Evolutionary conservation across 2,888 invertebrate species (phyloP).

Genomic region (Lasioglossum oenotherae): DNA sequence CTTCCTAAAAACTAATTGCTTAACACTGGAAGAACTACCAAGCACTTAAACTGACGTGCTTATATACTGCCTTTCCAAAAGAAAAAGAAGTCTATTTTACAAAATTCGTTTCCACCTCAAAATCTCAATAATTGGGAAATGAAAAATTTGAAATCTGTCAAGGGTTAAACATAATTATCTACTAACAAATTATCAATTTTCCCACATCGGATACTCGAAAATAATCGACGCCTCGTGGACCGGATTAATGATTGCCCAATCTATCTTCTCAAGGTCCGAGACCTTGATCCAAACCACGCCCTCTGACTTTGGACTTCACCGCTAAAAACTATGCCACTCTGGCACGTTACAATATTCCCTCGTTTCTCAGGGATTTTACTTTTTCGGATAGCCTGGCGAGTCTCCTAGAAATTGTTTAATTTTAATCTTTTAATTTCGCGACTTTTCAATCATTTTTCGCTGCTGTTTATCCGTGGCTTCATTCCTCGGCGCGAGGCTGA

Average conservation of each 20-base stretch:
- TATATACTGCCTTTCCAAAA: background rate
- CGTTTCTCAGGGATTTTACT: background rate
- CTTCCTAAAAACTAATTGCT: background rate
- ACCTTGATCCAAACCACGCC: slow-evolving; percentile 17
- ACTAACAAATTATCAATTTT: background rate
- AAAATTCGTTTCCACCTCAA: background rate
- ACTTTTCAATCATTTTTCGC: background rate
- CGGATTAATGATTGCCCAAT: slow-evolving; percentile 33
- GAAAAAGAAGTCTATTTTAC: background rate
- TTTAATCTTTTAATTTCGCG: background rate
- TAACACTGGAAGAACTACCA: background rate
- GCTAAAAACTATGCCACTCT: background rate
- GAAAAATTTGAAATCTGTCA: background rate
- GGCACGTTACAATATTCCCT: background rate
- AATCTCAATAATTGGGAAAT: background rate
- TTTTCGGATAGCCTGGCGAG: background rate
- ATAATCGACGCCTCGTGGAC: slow-evolving; percentile 32
- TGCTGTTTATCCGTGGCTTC: background rate
- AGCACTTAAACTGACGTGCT: background rate
- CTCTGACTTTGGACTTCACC: background rate
- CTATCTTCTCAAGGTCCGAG: slow-evolving; percentile 28
- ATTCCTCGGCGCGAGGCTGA: background rate
- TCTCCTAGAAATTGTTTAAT: background rate
- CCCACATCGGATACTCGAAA: slow-evolving; percentile 10
- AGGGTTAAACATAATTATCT: background rate